phyloP scores from a whole-genome alignment of 2,113 vertebrate genomes.

The Regulus satrapa region DNA sequence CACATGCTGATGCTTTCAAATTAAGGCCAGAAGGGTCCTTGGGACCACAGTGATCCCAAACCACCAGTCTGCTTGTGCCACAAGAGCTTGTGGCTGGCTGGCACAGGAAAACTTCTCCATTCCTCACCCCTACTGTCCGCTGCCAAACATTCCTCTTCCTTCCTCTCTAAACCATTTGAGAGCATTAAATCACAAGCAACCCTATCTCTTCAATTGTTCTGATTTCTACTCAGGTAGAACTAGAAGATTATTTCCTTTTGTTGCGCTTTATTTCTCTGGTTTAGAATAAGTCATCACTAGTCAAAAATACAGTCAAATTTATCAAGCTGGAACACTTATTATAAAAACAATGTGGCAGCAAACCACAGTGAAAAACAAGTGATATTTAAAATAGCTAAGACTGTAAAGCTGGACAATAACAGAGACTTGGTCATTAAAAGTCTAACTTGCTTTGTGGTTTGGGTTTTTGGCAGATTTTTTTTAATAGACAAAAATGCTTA shows the following conservation, averaged over 20 bases:
- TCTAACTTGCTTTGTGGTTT: background rate
- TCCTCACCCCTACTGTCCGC: background rate
- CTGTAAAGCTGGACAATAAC: background rate
- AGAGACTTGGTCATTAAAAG: background rate
- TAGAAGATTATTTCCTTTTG: background rate
- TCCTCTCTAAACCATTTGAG: background rate
- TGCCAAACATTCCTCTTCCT: background rate
- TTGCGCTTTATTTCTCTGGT: background rate
- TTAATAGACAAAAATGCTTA: background rate
- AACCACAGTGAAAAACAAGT: background rate
- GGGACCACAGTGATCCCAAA: background rate
- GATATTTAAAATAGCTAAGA: background rate
- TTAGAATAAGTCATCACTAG: background rate
- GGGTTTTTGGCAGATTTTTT: background rate
- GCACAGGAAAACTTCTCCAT: accelerated
- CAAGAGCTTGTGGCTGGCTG: background rate
- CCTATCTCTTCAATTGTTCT: background rate
- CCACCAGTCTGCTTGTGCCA: background rate
- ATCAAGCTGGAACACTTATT: background rate
- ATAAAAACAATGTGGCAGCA: background rate
- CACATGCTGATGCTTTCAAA: background rate
- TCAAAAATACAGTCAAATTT: background rate
- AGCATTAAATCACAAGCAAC: background rate
- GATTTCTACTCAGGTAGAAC: background rate
- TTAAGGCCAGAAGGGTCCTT: background rate